phyloP scores from a whole-genome alignment of 1,140 invertebrate species.

The Rhagoletis pomonella region DNA sequence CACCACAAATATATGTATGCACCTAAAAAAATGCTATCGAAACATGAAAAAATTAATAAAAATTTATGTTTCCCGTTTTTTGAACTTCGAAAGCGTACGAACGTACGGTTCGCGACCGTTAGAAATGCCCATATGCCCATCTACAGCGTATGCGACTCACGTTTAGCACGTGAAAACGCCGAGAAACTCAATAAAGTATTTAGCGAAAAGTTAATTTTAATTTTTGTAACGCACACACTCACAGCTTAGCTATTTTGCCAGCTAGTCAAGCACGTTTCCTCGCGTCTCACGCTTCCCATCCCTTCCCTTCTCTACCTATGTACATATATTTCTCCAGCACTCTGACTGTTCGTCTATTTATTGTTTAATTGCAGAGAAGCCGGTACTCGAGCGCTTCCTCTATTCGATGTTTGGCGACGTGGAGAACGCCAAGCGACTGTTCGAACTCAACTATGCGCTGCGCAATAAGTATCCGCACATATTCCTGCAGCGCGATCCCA shows the following conservation, averaged over 20 bases:
- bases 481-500: conserved; percentile 80
- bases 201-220: neutral
- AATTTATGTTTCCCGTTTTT: too few species aligned
- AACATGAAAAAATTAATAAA: too few species aligned
- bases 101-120: too few species aligned
- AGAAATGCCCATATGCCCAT: too few species aligned
- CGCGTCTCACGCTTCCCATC: neutral
- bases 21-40: too few species aligned
- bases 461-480: conserved; percentile 80
- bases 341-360: neutral
- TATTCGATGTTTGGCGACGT: conserved; percentile 76
- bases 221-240: neutral
- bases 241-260: neutral
- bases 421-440: conserved; percentile 78
- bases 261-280: neutral
- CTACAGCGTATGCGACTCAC: too few species aligned
- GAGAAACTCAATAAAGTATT: too few species aligned
- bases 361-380: conserved; percentile 54
- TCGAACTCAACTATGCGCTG: conserved; percentile 80
- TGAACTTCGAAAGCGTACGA: too few species aligned
- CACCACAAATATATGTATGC: too few species aligned
- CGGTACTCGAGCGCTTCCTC: conserved; percentile 67
- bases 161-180: too few species aligned
- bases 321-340: too few species aligned
- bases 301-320: too few species aligned